These are phyloP conservation scores for Ptilodon capucinus DNA, from an alignment of 2,888 invertebrate species.

Conservation along the genomic window DNA sequence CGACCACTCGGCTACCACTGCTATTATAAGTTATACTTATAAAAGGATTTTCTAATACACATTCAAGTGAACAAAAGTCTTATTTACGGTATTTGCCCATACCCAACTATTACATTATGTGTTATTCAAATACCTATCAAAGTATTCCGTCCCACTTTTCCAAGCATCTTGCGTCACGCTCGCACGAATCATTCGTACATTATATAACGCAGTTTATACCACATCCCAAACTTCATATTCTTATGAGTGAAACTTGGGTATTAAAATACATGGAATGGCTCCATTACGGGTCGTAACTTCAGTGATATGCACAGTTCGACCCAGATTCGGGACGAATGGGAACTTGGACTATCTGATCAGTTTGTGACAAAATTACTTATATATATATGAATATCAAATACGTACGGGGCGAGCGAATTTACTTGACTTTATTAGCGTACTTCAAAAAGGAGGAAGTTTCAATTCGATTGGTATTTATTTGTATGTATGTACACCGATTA, in stretches of 20 bases:
- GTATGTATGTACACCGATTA: too few species aligned
- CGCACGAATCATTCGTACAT: conserved; percentile 12
- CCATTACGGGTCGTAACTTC: conserved; percentile 27
- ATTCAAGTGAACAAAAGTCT: too few species aligned
- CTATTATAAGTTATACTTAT: too few species aligned
- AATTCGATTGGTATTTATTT: too few species aligned
- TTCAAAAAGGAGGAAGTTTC: too few species aligned
- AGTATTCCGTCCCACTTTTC: not conserved
- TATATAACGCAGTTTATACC: conserved; percentile 27
- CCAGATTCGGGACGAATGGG: conserved; percentile 16
- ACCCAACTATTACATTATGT: too few species aligned
- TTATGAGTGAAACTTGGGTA: conserved; percentile 30
- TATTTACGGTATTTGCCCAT: too few species aligned
- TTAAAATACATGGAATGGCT: conserved; percentile 31
- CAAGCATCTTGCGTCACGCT: not conserved
- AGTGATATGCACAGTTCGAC: conserved; percentile 22
- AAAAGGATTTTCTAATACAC: too few species aligned
- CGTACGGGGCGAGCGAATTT: too few species aligned
- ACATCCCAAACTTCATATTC: conserved; percentile 32
- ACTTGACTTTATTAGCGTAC: too few species aligned
- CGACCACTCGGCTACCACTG: too few species aligned
- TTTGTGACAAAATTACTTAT: not conserved
- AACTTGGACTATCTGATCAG: conserved; percentile 15
- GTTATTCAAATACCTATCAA: not conserved
- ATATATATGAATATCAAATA: too few species aligned